A percentile compares a stretch with the other conserved stretches of the same genome.
phyloP scores from a whole-genome alignment of 2,888 invertebrate species.

The Rapana venosa region DNA sequence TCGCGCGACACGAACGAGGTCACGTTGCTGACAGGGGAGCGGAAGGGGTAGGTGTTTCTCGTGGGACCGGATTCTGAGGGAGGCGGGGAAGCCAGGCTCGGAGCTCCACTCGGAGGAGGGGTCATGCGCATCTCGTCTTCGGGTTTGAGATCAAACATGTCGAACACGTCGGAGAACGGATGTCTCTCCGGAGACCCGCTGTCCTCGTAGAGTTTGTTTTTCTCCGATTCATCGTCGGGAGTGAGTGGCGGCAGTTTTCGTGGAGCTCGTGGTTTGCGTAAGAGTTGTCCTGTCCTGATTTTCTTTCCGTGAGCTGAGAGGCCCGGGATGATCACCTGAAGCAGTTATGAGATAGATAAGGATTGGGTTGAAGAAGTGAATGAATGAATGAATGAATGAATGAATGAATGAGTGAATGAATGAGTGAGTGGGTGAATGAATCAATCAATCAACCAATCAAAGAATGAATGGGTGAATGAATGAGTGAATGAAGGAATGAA shows the following conservation, averaged over 20 bases:
- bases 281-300: conserved; percentile 48
- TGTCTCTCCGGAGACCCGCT: conserved; percentile 34
- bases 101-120: conserved; percentile 65
- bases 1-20: conserved; percentile 59
- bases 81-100: conserved; percentile 66
- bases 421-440: no score
- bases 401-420: no score
- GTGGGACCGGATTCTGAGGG: conserved; percentile 66
- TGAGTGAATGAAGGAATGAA: no score
- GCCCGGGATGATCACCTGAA: conserved; percentile 53
- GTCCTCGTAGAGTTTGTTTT: conserved; percentile 50
- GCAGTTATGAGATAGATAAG: no score
- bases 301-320: conserved; percentile 22
- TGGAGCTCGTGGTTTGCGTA: conserved; percentile 67
- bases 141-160: conserved; percentile 53
- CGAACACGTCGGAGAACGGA: conserved; percentile 61
- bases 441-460: no score
- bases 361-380: no score
- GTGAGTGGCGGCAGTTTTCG: conserved; percentile 57
- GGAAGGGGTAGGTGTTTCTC: conserved; percentile 46
- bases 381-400: no score
- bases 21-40: conserved; percentile 45
- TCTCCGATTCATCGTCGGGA: conserved; percentile 42
- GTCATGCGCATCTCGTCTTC: conserved; percentile 46
- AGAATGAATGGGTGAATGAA: no score